Evolutionary conservation across 1,140 invertebrate genomes (phyloP).

Genomic region (Pogonus chalceus): DNA sequence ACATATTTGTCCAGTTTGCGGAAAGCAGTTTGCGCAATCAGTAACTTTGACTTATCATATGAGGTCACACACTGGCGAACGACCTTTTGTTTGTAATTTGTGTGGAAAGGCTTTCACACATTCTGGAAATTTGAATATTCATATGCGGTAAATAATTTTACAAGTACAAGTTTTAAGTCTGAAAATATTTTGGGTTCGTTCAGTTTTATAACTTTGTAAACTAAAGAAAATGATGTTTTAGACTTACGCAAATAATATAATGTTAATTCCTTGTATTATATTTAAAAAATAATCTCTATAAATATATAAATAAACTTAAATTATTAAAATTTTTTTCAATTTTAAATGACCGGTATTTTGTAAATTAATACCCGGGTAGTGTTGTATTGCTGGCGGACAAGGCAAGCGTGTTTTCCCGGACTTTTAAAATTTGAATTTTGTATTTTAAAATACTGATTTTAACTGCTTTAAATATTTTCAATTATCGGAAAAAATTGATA

Average conservation of each 20-base stretch:
- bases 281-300: too few species aligned
- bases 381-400: too few species aligned
- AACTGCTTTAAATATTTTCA: too few species aligned
- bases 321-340: too few species aligned
- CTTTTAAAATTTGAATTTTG: too few species aligned
- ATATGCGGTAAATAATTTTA: slow-evolving; percentile 21
- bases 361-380: too few species aligned
- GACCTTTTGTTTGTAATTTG: slow-evolving; percentile 59
- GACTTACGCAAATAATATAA: neutral
- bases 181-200: neutral
- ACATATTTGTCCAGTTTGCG: slow-evolving; percentile 55
- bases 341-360: too few species aligned
- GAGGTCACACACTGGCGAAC: slow-evolving; percentile 62
- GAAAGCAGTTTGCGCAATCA: slow-evolving; percentile 51
- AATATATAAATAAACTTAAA: too few species aligned
- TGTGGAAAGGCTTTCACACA: slow-evolving; percentile 57
- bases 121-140: slow-evolving; percentile 41
- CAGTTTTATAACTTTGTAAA: neutral
- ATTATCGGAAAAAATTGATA: too few species aligned
- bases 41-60: slow-evolving; percentile 49
- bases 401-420: too few species aligned
- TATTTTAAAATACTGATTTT: too few species aligned
- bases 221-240: neutral
- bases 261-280: neutral
- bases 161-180: too few species aligned